Evolutionary conservation across 2,113 vertebrate species (phyloP), one percentile per base, ranked within the genome.

Genomic region (Myiagra hebetior): DNA sequence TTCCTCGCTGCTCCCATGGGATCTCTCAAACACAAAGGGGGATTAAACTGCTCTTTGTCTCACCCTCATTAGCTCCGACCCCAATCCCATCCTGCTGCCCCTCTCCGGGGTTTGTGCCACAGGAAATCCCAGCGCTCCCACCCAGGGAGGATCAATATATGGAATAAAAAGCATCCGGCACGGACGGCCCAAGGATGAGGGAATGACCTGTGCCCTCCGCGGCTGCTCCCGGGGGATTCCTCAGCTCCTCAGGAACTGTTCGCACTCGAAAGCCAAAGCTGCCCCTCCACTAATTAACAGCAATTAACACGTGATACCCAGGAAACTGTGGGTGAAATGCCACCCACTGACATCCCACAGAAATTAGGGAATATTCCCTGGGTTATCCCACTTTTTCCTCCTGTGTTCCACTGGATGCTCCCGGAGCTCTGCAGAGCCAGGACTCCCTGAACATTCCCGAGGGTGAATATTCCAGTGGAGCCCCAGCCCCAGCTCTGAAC

Each of bases 281-380:
- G 26, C 31, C 39, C 13, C 72, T 8, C 8, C 15, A 3, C 12
- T 16, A 7, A n/a, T 42, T 21, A 7, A 8, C 47, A 16, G 11
- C 20, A 33, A n/a, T 56, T 42, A 68, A 12, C 50, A 15, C 0
- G 0, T 0, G 7, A n/a, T 10, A 13, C 3, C 19, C 28, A 7
- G 57, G 42, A 7, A 15, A 9, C 2, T 1, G 17, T 0, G 6
- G 46, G 23, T 19, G 33, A 15, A 44, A 33, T 4, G 10, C 0
- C 3, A 27, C 33, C 39, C 26, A 2, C 1, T 7, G 56, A 9
- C 2, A 1, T 6, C n/a, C 24, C n/a, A 3, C 11, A 22, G 33
- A 41, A 55, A 35, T 24, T 0, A 7, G 33, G 11, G 31, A 53
- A 2, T 13, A 2, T 21, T 3, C 33, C 49, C 15, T 6, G 3